phyloP scores from a whole-genome alignment of 2,113 vertebrate species.

The Engystomops pustulosus region DNA sequence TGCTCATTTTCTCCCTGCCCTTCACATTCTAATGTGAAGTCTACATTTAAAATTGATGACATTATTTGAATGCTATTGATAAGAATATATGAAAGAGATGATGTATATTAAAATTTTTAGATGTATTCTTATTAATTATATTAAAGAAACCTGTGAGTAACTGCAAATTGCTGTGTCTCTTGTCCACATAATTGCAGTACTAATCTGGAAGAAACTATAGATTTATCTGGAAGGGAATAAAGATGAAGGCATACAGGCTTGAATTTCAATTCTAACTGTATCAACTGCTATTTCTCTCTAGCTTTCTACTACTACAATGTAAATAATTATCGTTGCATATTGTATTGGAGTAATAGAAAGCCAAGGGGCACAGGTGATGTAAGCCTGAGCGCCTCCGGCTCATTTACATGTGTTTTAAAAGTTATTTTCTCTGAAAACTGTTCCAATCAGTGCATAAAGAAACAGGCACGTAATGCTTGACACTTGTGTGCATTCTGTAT shows the following conservation, averaged over 20 bases:
- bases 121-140: conserved; percentile 16
- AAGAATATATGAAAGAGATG: neutral
- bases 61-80: conserved; percentile 17
- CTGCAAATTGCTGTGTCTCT: neutral
- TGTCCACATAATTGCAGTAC: neutral
- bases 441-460: too few relatives aligned
- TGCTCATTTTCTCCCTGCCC: neutral
- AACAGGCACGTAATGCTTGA: too few relatives aligned
- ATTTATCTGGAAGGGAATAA: conserved; percentile 20
- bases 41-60: conserved; percentile 37
- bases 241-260: neutral
- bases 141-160: neutral
- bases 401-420: too few relatives aligned
- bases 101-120: conserved; percentile 8
- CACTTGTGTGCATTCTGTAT: too few relatives aligned
- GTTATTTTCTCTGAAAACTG: too few relatives aligned
- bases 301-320: neutral
- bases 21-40: conserved; percentile 37
- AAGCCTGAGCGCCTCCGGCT: too few relatives aligned
- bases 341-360: too few relatives aligned
- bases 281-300: neutral
- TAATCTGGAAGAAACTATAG: conserved; percentile 1
- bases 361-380: too few relatives aligned
- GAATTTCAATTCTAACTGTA: conserved; percentile 12
- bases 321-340: neutral